phyloP scores from a whole-genome alignment of 2,888 invertebrate species.

The Drosophila fulvimacula region DNA sequence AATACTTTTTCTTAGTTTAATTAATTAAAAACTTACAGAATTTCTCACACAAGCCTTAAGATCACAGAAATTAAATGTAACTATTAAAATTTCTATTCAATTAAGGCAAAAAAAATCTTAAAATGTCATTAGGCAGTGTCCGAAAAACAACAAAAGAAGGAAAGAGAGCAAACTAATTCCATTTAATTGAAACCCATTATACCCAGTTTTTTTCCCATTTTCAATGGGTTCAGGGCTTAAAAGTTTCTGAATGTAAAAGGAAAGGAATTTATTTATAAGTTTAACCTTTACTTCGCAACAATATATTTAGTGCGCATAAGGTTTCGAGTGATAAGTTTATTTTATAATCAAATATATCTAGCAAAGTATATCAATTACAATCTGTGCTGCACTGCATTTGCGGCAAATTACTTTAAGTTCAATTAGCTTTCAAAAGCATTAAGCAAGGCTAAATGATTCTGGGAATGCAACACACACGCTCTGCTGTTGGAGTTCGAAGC shows the following conservation, averaged over 20 bases:
- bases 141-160: background rate
- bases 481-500: background rate
- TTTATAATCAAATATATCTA: background rate
- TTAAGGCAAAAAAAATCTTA: background rate
- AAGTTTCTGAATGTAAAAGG: background rate
- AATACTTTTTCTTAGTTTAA: background rate
- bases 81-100: background rate
- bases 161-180: background rate
- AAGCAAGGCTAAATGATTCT: background rate
- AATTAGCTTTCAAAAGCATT: constrained; percentile 1
- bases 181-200: constrained; percentile 12
- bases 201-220: too few species aligned
- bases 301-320: background rate
- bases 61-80: background rate
- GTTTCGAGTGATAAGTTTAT: background rate
- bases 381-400: background rate
- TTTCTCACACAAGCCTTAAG: background rate
- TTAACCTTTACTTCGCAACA: background rate
- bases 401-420: background rate
- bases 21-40: background rate
- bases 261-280: background rate
- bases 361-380: background rate
- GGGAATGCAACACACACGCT: background rate
- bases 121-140: constrained; percentile 1
- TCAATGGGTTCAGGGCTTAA: too few species aligned